Conservation (phyloP, 2,888 invertebrate species). For the Melanargia galathea region DNA sequence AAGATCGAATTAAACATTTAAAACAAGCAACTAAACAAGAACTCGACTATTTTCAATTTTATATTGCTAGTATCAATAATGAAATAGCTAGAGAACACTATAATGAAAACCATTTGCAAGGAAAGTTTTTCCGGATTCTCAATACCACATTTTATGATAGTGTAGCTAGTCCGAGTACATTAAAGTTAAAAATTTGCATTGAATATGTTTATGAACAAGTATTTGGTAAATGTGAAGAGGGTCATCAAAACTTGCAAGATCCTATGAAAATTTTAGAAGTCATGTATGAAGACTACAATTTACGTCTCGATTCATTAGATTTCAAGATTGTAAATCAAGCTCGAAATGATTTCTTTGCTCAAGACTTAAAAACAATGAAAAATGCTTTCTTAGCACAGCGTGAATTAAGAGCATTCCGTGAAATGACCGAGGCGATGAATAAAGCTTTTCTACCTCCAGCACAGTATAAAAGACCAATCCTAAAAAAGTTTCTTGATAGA, state of each 20-base stretch:
- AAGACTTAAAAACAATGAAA: conserved; percentile 72
- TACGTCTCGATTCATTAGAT: conserved; percentile 68
- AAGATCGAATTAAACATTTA: conserved; percentile 63
- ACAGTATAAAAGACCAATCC: conserved; percentile 58
- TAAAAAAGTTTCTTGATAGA: conserved; percentile 64
- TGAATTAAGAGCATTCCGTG: conserved; percentile 67
- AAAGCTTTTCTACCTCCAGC: conserved; percentile 70
- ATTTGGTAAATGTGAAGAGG: conserved; percentile 76
- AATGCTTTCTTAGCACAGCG: conserved; percentile 70
- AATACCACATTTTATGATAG: conserved; percentile 68
- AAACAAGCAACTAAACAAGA: conserved; percentile 64
- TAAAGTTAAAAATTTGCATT: conserved; percentile 74
- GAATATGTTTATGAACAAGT: conserved; percentile 77
- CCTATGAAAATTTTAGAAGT: conserved; percentile 77
- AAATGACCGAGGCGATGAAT: conserved; percentile 75
- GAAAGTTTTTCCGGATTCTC: conserved; percentile 73
- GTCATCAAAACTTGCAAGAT: conserved; percentile 68
- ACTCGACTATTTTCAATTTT: conserved; percentile 72
- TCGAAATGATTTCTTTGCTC: conserved; percentile 66
- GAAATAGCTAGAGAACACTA: conserved; percentile 65
- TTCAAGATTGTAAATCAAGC: conserved; percentile 73
- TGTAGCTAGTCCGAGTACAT: conserved; percentile 66
- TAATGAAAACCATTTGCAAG: conserved; percentile 65
- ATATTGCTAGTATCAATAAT: conserved; percentile 63
- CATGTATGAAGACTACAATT: conserved; percentile 74